Conservation (phyloP, 2,797 vertebrate genomes). For the Prunella strophiata region DNA sequence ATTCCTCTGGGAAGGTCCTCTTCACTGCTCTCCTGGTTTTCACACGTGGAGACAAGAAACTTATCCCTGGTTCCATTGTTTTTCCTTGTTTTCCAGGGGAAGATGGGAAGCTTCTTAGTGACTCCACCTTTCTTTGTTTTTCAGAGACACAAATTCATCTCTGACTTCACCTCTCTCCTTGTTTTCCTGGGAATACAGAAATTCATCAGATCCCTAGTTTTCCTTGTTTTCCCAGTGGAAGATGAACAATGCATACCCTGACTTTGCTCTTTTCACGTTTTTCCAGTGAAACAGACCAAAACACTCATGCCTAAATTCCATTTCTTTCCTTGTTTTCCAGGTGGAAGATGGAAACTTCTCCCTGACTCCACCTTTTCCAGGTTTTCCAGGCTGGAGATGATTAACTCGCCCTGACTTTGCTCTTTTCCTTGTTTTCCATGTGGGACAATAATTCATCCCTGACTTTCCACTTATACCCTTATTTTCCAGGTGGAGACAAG, state of each 20-base stretch:
- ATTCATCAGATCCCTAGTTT: rapidly evolving
- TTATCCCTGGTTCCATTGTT: background rate
- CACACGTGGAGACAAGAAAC: slow-evolving; percentile 89
- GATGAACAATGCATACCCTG: rapidly evolving
- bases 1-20: background rate
- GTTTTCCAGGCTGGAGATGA: rapidly evolving
- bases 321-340: rapidly evolving
- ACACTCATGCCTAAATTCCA: rapidly evolving
- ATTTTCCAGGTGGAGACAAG: background rate
- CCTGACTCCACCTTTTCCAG: rapidly evolving
- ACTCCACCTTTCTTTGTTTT: background rate
- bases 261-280: background rate
- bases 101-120: background rate
- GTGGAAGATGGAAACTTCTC: rapidly evolving
- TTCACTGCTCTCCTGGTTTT: background rate
- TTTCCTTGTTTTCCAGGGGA: background rate
- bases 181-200: background rate
- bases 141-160: background rate
- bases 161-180: background rate
- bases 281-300: rapidly evolving
- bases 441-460: background rate
- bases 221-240: background rate
- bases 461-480: background rate
- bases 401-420: rapidly evolving
- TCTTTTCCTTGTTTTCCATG: rapidly evolving